phyloP scores from a whole-genome alignment of 2,888 invertebrate species.

The Eristalinus aeneus region DNA sequence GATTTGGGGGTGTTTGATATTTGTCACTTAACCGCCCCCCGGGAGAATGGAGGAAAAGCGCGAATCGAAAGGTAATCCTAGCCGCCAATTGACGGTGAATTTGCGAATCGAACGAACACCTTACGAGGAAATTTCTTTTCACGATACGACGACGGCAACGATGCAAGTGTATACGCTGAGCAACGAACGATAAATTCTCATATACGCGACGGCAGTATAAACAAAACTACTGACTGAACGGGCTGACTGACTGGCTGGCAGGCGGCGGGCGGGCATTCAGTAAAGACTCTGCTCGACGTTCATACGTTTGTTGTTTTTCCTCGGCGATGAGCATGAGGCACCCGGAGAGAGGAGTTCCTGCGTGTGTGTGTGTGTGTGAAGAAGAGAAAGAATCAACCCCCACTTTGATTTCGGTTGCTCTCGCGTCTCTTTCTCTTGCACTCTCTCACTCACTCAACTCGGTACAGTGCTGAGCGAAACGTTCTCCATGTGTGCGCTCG shows the following conservation, averaged over 20 bases:
- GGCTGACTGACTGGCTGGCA: constrained; percentile 46
- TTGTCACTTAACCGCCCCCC: constrained; percentile 46
- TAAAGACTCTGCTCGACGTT: constrained; percentile 43
- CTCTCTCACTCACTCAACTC: constrained; percentile 15
- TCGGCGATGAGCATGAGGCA: constrained; percentile 15
- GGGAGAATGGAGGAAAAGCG: constrained; percentile 38
- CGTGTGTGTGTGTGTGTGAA: neutral
- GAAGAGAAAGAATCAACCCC: constrained; percentile 33
- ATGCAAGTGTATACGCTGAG: constrained; percentile 42
- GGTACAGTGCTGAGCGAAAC: constrained; percentile 15
- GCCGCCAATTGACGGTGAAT: too few relatives aligned
- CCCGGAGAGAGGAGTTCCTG: constrained; percentile 32
- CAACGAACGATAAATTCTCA: constrained; percentile 67
- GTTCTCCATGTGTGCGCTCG: constrained; percentile 34
- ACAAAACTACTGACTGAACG: constrained; percentile 66
- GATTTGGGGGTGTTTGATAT: neutral
- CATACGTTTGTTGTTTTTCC: constrained; percentile 63
- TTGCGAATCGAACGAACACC: neutral
- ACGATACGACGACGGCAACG: constrained; percentile 21
- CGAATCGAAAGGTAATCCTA: constrained; percentile 14
- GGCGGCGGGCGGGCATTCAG: constrained; percentile 68
- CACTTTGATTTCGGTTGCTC: constrained; percentile 27
- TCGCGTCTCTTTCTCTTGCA: neutral
- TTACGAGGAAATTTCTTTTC: neutral
- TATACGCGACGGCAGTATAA: constrained; percentile 69